Evolutionary conservation across 2,113 vertebrate genomes (phyloP).

Genomic region (Salvelinus sp.): DNA sequence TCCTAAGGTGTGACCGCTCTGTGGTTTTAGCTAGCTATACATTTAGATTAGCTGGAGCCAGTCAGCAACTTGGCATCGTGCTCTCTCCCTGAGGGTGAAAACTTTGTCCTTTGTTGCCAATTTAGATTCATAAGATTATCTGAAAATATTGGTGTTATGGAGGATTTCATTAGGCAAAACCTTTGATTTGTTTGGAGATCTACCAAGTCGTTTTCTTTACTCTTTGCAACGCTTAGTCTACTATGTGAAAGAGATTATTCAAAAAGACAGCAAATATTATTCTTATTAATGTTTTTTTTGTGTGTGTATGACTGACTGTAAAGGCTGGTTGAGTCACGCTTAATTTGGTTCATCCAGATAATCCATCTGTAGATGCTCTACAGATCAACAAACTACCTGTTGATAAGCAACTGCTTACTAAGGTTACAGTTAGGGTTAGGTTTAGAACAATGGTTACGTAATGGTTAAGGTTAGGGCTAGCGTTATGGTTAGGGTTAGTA

Average conservation of each 20-base stretch:
- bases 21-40: conserved; percentile 17
- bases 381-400: too few relatives aligned
- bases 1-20: conserved; percentile 10
- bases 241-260: neutral
- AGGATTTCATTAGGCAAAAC: conserved; percentile 29
- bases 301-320: neutral
- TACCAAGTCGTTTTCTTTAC: conserved; percentile 28
- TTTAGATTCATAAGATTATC: conserved; percentile 13
- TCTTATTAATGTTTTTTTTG: neutral
- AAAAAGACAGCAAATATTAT: neutral
- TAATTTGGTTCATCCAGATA: neutral
- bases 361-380: too few relatives aligned
- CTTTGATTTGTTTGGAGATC: conserved; percentile 15
- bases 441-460: too few relatives aligned
- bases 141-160: conserved; percentile 38
- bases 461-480: too few relatives aligned
- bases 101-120: conserved; percentile 23
- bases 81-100: conserved; percentile 10
- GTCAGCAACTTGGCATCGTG: conserved; percentile 14
- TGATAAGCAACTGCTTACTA: too few relatives aligned
- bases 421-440: too few relatives aligned
- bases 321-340: neutral
- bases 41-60: neutral
- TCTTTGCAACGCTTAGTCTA: neutral
- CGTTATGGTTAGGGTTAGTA: too few relatives aligned